Evolutionary conservation across 2,797 vertebrate genomes (phyloP).

Genomic region (Cetoscarus ocellatus): DNA sequence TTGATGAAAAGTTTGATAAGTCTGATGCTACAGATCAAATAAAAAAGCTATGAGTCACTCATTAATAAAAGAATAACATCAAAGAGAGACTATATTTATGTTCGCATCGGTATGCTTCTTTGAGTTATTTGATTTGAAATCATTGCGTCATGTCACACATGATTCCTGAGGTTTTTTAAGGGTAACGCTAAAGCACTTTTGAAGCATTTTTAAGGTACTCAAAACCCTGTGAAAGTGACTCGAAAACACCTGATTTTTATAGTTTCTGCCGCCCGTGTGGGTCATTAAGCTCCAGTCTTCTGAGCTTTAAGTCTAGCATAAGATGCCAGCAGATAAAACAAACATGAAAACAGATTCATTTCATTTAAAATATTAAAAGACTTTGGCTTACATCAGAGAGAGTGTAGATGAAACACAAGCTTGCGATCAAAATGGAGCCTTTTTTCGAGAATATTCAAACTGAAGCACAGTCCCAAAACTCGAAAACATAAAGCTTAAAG

Average conservation of each 20-base stretch:
- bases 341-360: neutral
- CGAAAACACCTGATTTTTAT: neutral
- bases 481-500: neutral
- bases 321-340: neutral
- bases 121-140: neutral
- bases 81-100: neutral
- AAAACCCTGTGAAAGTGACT: neutral
- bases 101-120: neutral
- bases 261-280: too few relatives aligned
- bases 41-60: constrained; percentile 2
- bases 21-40: constrained; percentile 6
- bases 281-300: neutral
- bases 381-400: neutral
- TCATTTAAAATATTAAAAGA: neutral
- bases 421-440: neutral
- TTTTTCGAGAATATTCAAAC: neutral
- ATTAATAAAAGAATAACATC: constrained; percentile 1
- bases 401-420: neutral
- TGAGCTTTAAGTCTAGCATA: neutral
- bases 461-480: neutral
- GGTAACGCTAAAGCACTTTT: neutral
- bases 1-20: constrained; percentile 20
- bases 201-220: neutral
- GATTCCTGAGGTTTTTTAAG: neutral
- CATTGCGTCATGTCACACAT: neutral